Conservation (phyloP, 2,888 invertebrate genomes). For the Xanthorhoe designata region DNA sequence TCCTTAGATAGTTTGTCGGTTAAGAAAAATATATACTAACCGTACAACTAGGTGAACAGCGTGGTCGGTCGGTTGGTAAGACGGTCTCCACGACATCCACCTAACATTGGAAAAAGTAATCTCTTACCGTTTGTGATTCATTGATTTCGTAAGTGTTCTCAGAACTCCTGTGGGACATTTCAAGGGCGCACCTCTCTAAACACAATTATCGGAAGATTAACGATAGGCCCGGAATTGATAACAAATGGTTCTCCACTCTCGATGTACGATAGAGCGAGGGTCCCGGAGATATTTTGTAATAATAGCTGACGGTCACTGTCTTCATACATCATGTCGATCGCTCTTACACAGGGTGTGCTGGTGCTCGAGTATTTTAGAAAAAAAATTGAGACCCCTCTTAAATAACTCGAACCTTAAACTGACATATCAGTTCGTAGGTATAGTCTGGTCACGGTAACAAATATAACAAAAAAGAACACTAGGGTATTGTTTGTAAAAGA, state of each 20-base stretch:
- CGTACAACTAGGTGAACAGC: too few relatives aligned
- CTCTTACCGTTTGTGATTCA: slow-evolving; percentile 7
- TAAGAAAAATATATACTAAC: too few relatives aligned
- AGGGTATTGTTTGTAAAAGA: too few relatives aligned
- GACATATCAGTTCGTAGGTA: too few relatives aligned
- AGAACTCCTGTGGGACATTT: slow-evolving; percentile 35
- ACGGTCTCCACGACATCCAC: neutral
- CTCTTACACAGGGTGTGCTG: slow-evolving; percentile 12
- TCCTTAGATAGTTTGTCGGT: too few relatives aligned
- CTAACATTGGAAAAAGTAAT: neutral
- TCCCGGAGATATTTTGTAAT: slow-evolving; percentile 27
- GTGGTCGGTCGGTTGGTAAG: too few relatives aligned
- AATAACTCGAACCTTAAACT: too few relatives aligned
- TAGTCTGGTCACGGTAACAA: too few relatives aligned
- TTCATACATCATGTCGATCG: slow-evolving; percentile 8
- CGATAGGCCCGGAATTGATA: slow-evolving; percentile 42
- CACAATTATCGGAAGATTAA: slow-evolving; percentile 42
- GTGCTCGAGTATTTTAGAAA: neutral
- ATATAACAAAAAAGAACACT: too few relatives aligned
- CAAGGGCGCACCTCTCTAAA: slow-evolving; percentile 37
- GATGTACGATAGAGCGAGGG: slow-evolving; percentile 27
- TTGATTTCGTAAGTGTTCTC: slow-evolving; percentile 17
- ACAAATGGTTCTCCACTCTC: slow-evolving; percentile 40
- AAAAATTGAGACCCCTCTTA: too few relatives aligned
- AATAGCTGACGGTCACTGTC: slow-evolving; percentile 27